Conservation (phyloP, 2,797 vertebrate genomes). For the Oreortyx pictus region DNA sequence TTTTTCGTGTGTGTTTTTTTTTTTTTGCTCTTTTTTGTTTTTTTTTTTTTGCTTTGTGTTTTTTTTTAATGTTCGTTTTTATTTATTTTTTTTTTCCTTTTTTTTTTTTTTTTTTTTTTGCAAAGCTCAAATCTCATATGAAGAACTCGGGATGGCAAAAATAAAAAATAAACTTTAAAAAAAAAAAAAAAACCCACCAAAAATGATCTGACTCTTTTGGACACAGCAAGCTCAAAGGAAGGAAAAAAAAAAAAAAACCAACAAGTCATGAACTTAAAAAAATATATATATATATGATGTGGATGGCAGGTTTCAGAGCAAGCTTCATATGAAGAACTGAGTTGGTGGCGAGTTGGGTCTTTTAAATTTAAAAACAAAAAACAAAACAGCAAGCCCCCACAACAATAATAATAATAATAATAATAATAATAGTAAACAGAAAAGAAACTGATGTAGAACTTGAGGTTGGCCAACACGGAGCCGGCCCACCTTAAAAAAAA, state of each 20-base stretch:
- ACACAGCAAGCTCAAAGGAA: conserved; percentile 87
- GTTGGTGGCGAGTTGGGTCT: conserved; percentile 74
- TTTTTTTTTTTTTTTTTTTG: conserved; percentile 53
- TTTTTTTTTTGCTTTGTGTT: neutral
- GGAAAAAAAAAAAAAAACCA: conserved; percentile 49
- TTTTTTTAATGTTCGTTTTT: neutral
- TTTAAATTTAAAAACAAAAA: conserved; percentile 55
- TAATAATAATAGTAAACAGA: conserved; percentile 52
- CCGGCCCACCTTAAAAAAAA: conserved; percentile 69
- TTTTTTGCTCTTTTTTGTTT: conserved; percentile 7
- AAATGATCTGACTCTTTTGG: conserved; percentile 69
- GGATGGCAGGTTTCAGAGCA: conserved; percentile 83
- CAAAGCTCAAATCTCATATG: conserved; percentile 88
- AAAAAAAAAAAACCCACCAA: neutral
- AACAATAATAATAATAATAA: conserved; percentile 32
- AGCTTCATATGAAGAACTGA: conserved; percentile 80
- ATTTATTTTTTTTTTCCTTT: neutral
- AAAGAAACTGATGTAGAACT: conserved; percentile 72
- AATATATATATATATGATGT: conserved; percentile 76
- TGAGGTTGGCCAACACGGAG: conserved; percentile 74
- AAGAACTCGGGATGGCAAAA: conserved; percentile 81
- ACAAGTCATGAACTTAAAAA: conserved; percentile 77
- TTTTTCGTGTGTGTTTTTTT: neutral
- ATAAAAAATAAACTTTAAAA: conserved; percentile 1
- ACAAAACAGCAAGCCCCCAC: conserved; percentile 55